Percentiles rank a stretch among this genome's conserved stretches.
Evolutionary conservation across 2,888 invertebrate species (phyloP).

Genomic region (Agonopterix arenella): DNA sequence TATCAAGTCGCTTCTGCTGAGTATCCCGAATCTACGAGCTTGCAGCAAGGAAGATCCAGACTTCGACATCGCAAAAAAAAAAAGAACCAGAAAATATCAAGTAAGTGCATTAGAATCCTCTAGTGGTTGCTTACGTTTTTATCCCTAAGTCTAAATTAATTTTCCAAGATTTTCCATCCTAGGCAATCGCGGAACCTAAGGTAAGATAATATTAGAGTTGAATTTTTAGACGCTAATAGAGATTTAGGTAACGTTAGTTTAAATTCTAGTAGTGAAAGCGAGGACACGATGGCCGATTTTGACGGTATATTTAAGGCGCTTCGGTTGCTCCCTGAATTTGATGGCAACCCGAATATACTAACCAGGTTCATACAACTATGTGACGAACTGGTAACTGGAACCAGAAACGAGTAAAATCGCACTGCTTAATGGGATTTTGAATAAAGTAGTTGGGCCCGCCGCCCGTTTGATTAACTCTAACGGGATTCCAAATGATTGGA

Average conservation of each 20-base stretch:
- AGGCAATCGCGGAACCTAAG: not conserved
- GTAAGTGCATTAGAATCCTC: not conserved
- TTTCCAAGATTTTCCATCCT: not conserved
- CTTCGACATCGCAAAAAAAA: not conserved
- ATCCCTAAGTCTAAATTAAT: not conserved
- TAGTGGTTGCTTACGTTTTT: not conserved
- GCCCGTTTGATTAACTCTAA: constrained; percentile 2
- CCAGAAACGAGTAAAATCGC: not conserved
- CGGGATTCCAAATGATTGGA: constrained; percentile 3
- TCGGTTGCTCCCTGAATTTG: constrained; percentile 1
- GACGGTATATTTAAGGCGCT: not conserved
- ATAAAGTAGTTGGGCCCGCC: constrained; percentile 1
- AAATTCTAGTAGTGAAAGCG: no score
- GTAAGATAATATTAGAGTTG: not conserved
- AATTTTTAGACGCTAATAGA: no score
- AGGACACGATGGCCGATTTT: no score
- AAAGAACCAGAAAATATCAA: not conserved
- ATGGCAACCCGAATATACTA: not conserved
- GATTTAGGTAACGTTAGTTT: not conserved
- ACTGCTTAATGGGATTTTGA: constrained; percentile 1
- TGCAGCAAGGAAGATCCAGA: not conserved
- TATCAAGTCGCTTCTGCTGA: no score
- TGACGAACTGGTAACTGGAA: not conserved
- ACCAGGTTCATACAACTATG: not conserved
- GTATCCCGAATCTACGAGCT: no score